Evolutionary conservation across 2,888 invertebrate genomes (phyloP).

Genomic region (Podabrus alpinus): DNA sequence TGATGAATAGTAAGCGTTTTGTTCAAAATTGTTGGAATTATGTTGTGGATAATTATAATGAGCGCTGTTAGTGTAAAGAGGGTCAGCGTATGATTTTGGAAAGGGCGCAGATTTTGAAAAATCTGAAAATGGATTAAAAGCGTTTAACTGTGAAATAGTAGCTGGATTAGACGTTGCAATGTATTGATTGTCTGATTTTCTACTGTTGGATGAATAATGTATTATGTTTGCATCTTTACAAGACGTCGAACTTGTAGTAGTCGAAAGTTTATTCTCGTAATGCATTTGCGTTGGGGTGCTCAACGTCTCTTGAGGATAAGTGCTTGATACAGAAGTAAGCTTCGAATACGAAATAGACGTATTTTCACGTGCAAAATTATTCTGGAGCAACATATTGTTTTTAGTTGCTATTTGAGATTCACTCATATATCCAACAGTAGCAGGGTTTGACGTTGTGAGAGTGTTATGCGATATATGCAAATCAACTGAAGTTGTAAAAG

Average conservation of each 20-base stretch:
- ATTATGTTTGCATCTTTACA: slow-evolving; percentile 4
- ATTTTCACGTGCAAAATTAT: slow-evolving; percentile 10
- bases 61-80: slow-evolving; percentile 47
- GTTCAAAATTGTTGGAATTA: slow-evolving; percentile 15
- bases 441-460: neutral
- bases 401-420: neutral
- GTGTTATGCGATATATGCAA: slow-evolving; percentile 1
- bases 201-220: slow-evolving; percentile 4
- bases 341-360: slow-evolving; percentile 13
- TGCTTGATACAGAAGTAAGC: neutral
- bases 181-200: slow-evolving; percentile 6
- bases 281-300: neutral
- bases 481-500: neutral
- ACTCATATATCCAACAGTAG: neutral
- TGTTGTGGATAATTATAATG: slow-evolving; percentile 44
- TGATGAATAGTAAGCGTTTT: slow-evolving; percentile 17
- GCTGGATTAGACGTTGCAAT: slow-evolving; percentile 7
- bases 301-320: slow-evolving; percentile 2
- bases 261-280: slow-evolving; percentile 7
- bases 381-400: slow-evolving; percentile 1
- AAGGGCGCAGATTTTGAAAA: slow-evolving; percentile 35
- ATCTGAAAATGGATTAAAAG: slow-evolving; percentile 47
- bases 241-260: neutral
- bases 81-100: slow-evolving; percentile 44
- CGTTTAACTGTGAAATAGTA: slow-evolving; percentile 38